These are phyloP conservation scores for Pseudomyrmex sp. DNA, from an alignment of 1,140 invertebrate species.

Conservation along the genomic window DNA sequence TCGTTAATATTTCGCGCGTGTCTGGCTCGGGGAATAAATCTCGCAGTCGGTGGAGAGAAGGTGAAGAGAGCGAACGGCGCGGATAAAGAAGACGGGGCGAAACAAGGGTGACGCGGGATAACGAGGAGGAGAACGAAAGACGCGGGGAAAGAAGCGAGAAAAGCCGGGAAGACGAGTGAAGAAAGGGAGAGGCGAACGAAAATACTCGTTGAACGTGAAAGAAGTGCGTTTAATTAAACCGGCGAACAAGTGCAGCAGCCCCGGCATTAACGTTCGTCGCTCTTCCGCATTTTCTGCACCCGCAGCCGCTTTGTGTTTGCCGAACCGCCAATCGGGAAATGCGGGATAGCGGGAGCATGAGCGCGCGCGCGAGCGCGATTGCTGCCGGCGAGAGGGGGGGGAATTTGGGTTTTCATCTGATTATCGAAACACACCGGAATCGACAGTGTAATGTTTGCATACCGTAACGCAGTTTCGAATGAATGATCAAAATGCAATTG, in stretches of 20 bases:
- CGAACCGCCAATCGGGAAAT: conserved; percentile 17
- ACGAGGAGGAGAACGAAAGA: conserved; percentile 64
- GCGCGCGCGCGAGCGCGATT: conserved; percentile 1
- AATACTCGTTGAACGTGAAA: conserved; percentile 70
- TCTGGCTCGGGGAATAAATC: conserved; percentile 57
- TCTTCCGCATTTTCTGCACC: conserved; percentile 63
- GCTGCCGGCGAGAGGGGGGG: neutral
- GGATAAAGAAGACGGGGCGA: conserved; percentile 14
- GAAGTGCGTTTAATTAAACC: conserved; percentile 74
- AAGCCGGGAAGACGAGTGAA: neutral
- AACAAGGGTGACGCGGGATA: conserved; percentile 59
- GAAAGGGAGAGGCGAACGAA: conserved; percentile 56
- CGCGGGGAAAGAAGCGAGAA: neutral
- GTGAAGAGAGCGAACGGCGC: conserved; percentile 45
- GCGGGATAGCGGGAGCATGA: neutral
- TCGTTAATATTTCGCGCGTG: conserved; percentile 61
- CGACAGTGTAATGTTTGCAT: conserved; percentile 2
- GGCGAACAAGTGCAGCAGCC: conserved; percentile 60
- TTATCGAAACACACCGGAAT: conserved; percentile 26
- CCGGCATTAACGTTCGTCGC: conserved; percentile 63
- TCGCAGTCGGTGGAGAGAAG: conserved; percentile 50
- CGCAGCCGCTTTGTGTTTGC: conserved; percentile 65
- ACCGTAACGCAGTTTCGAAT: neutral
- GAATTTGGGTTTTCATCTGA: conserved; percentile 49
- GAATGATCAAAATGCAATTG: neutral